Conservation (phyloP, 2,888 invertebrate species). For the Sesia bembeciformis region DNA sequence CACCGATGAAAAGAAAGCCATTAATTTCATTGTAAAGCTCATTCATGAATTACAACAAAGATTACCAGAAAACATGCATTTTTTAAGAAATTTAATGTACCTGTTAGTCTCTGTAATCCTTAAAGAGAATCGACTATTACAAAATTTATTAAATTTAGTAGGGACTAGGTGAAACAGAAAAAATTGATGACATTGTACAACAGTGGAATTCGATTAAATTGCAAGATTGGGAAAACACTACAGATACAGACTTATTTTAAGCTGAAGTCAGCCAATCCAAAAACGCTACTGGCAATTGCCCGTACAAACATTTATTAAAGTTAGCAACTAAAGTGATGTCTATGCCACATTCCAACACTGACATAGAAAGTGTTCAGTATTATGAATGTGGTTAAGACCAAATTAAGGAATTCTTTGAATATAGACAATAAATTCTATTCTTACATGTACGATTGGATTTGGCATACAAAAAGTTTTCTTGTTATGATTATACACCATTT, state of each 20-base stretch:
- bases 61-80: neutral
- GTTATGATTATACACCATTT: no score
- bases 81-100: neutral
- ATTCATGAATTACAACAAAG: neutral
- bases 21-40: neutral
- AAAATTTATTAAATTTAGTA: neutral
- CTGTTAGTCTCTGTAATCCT: neutral
- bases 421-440: no score
- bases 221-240: neutral
- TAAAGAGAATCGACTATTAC: neutral
- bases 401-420: neutral
- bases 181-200: neutral
- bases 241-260: neutral
- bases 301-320: neutral
- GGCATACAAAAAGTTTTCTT: no score
- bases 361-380: neutral
- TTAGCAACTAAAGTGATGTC: neutral
- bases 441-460: no score
- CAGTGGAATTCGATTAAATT: neutral
- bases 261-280: neutral
- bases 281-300: neutral
- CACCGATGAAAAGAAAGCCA: neutral
- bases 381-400: neutral
- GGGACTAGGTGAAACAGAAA: neutral
- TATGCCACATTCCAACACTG: neutral